Base-by-base conservation (phyloP, 2,888 invertebrate species). In the Oligia strigilis region DNA sequence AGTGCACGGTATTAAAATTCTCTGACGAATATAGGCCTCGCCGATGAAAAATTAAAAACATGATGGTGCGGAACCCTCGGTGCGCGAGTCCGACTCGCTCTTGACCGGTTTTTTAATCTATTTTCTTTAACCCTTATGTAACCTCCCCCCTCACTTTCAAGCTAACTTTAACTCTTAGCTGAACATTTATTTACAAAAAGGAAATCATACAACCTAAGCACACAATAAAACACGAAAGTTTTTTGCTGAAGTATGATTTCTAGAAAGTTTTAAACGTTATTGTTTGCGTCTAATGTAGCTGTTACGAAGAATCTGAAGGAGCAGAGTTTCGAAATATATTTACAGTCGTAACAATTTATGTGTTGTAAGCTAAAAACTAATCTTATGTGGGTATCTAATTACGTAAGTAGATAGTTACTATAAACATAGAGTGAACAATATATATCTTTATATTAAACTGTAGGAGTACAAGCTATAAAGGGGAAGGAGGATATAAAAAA, bases 191-290 rank as follows among this genome's bases (percentile, higher is more conserved):
- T 80, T 82, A 71, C 64, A 62, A 71, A 75, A 80, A 75, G 71
- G 71, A 81, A 81, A 77, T 74, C 60, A 70, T 78, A 82, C 69
- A 81, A 70, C 65, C 70, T 74, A 79, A 80, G 76, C 75, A 81
- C 70, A 80, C 72, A 78, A 75, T 84, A 78, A 87, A 85, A 85
- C 77, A 82, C 55, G 65, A 77, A 87, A 87, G 67, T 82, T 84
- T 78, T 86, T 79, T 80, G 81, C 76, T 81, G 69, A 60, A 69
- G 65, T 72, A 77, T 74, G 64, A 87, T 76, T 77, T 83, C 77
- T 66, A 66, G 65, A 55, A 76, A 87, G 73, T 83, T 87, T 78
- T 76, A 70, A 85, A 85, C 40, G 75, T 67, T 80, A 76, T 80
- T 85, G 75, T 85, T 76, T 79, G 73, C 69, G 71, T 67, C 74